phyloP scores from a whole-genome alignment of 2,797 vertebrate genomes.

The Sorex maritimensis region DNA sequence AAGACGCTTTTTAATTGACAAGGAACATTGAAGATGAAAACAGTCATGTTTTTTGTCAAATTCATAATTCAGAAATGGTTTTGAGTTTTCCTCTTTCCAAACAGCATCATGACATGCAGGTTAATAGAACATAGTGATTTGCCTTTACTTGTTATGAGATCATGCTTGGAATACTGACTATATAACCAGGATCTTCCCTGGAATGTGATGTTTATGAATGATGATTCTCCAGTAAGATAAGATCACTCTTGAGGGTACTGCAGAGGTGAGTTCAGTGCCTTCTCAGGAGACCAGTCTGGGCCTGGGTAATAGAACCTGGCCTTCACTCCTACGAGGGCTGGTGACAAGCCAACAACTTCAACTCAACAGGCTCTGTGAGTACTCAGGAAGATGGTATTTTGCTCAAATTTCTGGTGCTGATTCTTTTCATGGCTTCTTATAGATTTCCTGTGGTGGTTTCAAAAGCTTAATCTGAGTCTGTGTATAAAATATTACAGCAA shows the following conservation, averaged over 20 bases:
- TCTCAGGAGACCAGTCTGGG: neutral
- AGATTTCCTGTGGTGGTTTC: neutral
- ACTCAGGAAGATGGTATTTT: conserved; percentile 3
- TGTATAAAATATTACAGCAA: neutral
- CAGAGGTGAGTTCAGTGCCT: neutral
- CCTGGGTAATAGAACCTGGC: neutral
- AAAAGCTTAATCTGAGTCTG: neutral
- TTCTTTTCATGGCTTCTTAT: neutral
- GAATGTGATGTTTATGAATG: conserved; percentile 53
- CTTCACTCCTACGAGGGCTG: neutral
- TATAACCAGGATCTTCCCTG: conserved; percentile 48
- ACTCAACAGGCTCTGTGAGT: neutral
- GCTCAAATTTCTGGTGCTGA: neutral
- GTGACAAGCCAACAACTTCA: neutral
- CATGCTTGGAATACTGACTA: conserved; percentile 73
- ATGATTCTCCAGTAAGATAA: conserved; percentile 34
- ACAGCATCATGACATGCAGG: neutral
- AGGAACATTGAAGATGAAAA: conserved; percentile 30
- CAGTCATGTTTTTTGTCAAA: neutral
- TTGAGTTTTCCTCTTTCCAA: conserved; percentile 60
- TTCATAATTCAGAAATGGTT: conserved; percentile 37
- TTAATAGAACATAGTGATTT: conserved; percentile 68
- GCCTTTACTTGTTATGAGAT: conserved; percentile 69
- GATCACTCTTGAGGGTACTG: neutral
- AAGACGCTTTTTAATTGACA: neutral